phyloP scores from a whole-genome alignment of 2,113 vertebrate genomes.

The Rhinoderma darwinii region DNA sequence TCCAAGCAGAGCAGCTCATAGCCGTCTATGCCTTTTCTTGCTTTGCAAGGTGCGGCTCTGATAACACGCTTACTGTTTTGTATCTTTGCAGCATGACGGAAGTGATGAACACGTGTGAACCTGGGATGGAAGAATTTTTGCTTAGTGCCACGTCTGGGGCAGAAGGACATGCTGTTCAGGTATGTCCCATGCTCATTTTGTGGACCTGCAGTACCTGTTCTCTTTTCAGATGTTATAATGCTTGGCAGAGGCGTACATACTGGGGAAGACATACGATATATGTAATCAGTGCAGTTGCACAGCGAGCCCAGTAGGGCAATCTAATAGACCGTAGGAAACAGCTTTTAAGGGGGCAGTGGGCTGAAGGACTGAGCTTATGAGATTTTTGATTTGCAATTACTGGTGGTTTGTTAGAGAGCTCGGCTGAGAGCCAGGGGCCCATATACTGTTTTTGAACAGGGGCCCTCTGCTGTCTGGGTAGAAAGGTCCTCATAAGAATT shows the following conservation, averaged over 20 bases:
- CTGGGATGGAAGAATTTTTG: constrained; percentile 79
- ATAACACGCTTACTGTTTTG: constrained; percentile 21
- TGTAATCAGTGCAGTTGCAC: too few species aligned
- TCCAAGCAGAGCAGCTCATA: background rate
- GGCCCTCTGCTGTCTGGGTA: too few species aligned
- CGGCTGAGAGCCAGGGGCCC: too few species aligned
- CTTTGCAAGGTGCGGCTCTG: background rate
- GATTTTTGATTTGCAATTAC: too few species aligned
- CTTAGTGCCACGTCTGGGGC: constrained; percentile 74
- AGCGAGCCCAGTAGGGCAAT: too few species aligned
- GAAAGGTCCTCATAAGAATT: too few species aligned
- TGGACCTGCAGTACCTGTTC: background rate
- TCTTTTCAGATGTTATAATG: background rate
- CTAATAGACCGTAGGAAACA: too few species aligned
- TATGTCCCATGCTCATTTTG: constrained; percentile 43
- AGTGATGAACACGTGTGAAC: constrained; percentile 86
- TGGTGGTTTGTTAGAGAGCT: too few species aligned
- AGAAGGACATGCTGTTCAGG: constrained; percentile 78
- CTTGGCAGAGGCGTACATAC: background rate
- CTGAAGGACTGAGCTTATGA: too few species aligned
- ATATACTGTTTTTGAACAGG: too few species aligned
- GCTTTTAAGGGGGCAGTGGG: too few species aligned
- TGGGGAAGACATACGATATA: too few species aligned
- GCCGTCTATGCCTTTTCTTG: background rate
- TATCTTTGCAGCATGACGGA: constrained; percentile 82